A percentile compares a stretch with the other conserved stretches of the same genome.
Conservation (phyloP, 2,797 vertebrate genomes). For the Glyptemys insculpta region DNA sequence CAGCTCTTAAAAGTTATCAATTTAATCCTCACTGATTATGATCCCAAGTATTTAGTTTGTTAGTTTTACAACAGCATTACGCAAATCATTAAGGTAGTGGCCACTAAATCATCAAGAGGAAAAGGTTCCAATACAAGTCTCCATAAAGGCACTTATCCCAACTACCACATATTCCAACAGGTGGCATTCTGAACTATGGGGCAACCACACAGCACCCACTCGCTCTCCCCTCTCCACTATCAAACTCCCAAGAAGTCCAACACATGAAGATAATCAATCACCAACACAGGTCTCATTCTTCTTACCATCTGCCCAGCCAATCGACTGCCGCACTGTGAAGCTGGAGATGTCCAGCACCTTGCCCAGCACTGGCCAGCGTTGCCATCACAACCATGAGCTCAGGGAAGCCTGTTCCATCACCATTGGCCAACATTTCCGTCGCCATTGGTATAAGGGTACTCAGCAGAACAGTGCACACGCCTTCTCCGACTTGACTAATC, state of each 20-base stretch:
- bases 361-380: conserved; percentile 95
- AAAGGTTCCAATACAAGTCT: neutral
- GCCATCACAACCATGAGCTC: conserved; percentile 99
- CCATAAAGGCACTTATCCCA: neutral
- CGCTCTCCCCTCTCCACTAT: neutral
- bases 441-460: conserved; percentile 99
- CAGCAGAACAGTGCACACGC: conserved; percentile 96
- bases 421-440: conserved; percentile 95
- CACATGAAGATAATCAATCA: neutral
- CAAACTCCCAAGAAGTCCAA: neutral
- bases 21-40: neutral
- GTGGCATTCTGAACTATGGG: neutral
- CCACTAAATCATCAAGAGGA: neutral
- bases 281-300: fast-evolving
- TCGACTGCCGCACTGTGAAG: conserved; percentile 95
- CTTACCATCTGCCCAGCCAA: conserved; percentile 98
- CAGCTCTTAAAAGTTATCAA: neutral
- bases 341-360: conserved; percentile 97
- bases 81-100: neutral
- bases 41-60: neutral
- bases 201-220: fast-evolving
- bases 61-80: neutral
- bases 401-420: conserved; percentile 96
- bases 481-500: conserved; percentile 97
- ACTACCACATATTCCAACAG: neutral